Evolutionary conservation across 1,140 invertebrate species (phyloP), one percentile per base, ranked within the genome.

Genomic region (Brachionus plicatilis): DNA sequence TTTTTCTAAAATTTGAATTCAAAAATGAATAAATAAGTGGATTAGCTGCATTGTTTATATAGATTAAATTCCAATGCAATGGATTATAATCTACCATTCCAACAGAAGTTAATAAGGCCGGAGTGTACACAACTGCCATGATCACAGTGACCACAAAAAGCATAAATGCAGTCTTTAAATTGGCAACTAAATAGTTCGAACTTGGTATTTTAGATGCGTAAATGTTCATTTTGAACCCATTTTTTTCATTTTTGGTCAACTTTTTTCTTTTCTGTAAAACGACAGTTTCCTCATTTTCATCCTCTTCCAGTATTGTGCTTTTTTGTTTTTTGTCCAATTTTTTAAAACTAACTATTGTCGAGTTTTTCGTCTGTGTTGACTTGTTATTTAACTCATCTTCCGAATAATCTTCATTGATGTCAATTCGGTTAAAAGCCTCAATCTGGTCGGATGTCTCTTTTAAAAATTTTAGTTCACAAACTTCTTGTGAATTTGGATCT

Each of bases 11-110:
- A 82, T 82, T 82, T 11, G 79, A 60, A 47, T 82, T 82, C 17
- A 82, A 68, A 68, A 82, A 82, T n/a, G 79, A 82, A 68, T 82
- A 82, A 27, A 82, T 68, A 5, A 82, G n/a, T 29, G 79, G 79
- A 66, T 82, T 82, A 45, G 65, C 79, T 41, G 79, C 79, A 65
- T 82, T 82, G n/a, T 82, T 82, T 9, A 82, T 82, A 24, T 82
- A 82, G 47, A 82, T 47, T 20, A 82, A 24, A 68, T 82, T 82
- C 79, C 79, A 82, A 82, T 60, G 53, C 7, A 82, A 24, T 68
- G 79, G 79, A 65, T 82, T 82, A 20, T 82, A 82, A 1, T 82
- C 50, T 14, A 82, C 41, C 4, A 45, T 45, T 33, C 79, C 79
- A 12, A 82, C 37, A 3, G 79, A 82, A 12, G 79, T 82, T 14